These are phyloP conservation scores for Nasonia oneida DNA, from an alignment of 2,888 invertebrate species.

Conservation along the genomic window DNA sequence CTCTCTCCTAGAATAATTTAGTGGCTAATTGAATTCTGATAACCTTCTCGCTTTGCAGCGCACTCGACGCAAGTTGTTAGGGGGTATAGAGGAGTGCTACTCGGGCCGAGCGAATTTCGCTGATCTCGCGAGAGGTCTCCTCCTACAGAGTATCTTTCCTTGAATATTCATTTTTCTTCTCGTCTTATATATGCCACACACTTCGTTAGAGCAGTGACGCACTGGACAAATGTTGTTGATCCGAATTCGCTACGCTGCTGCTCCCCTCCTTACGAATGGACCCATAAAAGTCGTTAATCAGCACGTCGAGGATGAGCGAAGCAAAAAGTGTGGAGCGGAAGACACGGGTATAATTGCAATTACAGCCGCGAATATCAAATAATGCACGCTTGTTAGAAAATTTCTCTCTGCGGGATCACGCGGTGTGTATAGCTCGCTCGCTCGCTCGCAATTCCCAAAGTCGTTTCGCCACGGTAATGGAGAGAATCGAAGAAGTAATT, in stretches of 20 bases:
- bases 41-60: constrained; percentile 49
- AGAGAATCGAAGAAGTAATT: constrained; percentile 66
- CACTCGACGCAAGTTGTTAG: background rate
- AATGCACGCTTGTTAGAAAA: constrained; percentile 51
- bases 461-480: constrained; percentile 64
- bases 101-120: constrained; percentile 44
- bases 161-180: constrained; percentile 9
- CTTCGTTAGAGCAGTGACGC: background rate
- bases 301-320: background rate
- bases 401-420: background rate
- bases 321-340: background rate
- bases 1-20: constrained; percentile 59
- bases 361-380: constrained; percentile 55
- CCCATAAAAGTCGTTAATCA: background rate
- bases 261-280: background rate
- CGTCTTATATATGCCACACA: background rate
- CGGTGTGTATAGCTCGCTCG: background rate
- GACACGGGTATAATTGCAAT: constrained; percentile 52
- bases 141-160: background rate
- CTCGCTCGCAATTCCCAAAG: constrained; percentile 60
- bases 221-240: background rate
- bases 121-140: constrained; percentile 22
- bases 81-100: background rate
- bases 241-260: background rate
- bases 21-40: constrained; percentile 62